Base-by-base conservation (phyloP, 2,113 vertebrate genomes). In the Leptobrachium ailaonicum region DNA sequence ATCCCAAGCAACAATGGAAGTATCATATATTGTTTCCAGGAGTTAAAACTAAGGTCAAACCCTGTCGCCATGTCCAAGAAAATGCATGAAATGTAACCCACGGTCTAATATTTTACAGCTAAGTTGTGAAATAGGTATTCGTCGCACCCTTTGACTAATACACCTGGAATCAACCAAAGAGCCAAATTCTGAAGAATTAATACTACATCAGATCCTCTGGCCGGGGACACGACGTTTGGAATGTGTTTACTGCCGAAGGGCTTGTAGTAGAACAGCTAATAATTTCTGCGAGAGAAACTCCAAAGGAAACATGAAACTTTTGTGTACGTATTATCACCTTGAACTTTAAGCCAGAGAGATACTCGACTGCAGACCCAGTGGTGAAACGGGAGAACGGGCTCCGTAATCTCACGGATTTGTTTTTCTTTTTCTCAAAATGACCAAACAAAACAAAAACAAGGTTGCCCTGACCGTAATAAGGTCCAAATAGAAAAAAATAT, bases 281-380 rank as follows among this genome's bases (percentile, higher is more conserved):
- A 43, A 64, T n/a, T 69, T 70, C 47, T 63, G 44, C 4, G 50
- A 79, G 60, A 66, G 60, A 79, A 79, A 66, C 60, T 64, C 70
- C 70, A 73, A 50, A 58, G 41, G 40, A 79, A 79, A 44, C 7
- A 71, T 42, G 70, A 47, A 53, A 43, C 9, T 13, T 12, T 11
- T 66, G 62, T 79, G 66, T 73, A 72, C 76, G 71, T 78, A 78
- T 45, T 4, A 50, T 40, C 44, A 79, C 68, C 69, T 71, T 79
- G 68, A 78, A 78, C 76, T 54, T 63, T 8, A 20, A n/a, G 45
- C 44, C n/a, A 45, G 6, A 47, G 6, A 47, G 45, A 47, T 71
- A 71, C 68, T 71, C 43, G 13, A 20, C 1, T 45, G 45, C 45
- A 50, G n/a, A 71, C 43, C 68, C 68, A 50, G 14, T 45, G 43